Evolutionary conservation across 1,140 invertebrate species (phyloP).

Genomic region (Popillia japonica): DNA sequence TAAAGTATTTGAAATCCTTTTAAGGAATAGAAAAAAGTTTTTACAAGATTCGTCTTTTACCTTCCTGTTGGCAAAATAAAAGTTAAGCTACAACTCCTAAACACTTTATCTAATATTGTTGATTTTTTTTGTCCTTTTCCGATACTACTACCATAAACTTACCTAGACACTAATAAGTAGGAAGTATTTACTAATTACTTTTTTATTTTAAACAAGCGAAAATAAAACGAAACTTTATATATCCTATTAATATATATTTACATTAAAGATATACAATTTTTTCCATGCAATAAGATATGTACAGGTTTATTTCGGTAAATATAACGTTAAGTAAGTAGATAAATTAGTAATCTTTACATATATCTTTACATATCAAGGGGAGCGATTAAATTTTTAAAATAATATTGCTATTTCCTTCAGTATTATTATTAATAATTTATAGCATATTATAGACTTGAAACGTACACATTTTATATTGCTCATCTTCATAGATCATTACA

Average conservation of each 20-base stretch:
- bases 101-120: background rate
- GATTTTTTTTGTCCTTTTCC: too few relatives aligned
- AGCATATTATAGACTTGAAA: background rate
- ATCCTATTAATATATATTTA: constrained; percentile 36
- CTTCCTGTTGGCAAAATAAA: constrained; percentile 2
- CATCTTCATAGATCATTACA: background rate
- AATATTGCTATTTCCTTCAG: background rate
- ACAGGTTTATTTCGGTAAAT: constrained; percentile 10
- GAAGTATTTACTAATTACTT: background rate
- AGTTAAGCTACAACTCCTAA: background rate
- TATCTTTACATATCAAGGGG: background rate
- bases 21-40: background rate
- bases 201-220: background rate
- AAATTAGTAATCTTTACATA: background rate
- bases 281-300: constrained; percentile 30
- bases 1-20: background rate
- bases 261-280: constrained; percentile 37
- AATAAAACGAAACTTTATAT: constrained; percentile 20
- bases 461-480: constrained; percentile 1
- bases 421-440: constrained; percentile 10
- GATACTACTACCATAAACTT: too few relatives aligned
- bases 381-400: background rate
- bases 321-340: background rate
- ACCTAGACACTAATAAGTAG: too few relatives aligned
- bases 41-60: background rate